Base-by-base conservation (phyloP, 2,113 vertebrate species). In the Epinephelus lanceolatus region DNA sequence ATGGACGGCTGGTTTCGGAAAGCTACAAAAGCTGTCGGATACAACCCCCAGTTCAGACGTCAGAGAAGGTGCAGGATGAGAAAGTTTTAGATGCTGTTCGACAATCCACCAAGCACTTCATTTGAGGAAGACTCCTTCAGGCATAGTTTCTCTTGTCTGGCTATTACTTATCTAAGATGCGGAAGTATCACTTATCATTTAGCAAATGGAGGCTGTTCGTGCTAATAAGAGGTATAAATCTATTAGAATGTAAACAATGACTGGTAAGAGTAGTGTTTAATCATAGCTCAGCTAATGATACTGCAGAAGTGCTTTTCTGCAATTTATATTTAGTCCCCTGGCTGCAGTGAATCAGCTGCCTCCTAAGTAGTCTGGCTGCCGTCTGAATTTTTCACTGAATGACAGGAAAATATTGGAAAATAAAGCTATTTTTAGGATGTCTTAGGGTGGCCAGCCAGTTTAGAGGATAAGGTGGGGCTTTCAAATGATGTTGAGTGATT, bases 211-310 rank as follows among this genome's bases (percentile, higher is more conserved):
- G 10, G 15, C 57, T 55, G 40, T 27, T 75, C 76, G 52, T 27
- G 37, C 60, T 30, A 70, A 86, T 69, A 13, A 53, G 57, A 57
- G 63, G 42, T 60, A 59, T 40, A 59, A 27, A 61, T 80, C 52
- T 55, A 65, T 55, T 60, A 11, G 21, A 71, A 40, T 52, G 14
- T 78, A 74, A 86, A 76, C 60, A 53, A 60, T 78, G 59, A 73
- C 30, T 49, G 71, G 37, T 59, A 51, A 15, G n/a, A 61, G 66
- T 30, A 68, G 59, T 23, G 53, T 86, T 86, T 81, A 65, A 78
- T 86, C 76, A 74, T 40, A 70, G 67, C 37, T 53, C 30, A 33
- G 45, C 19, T 83, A 77, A 77, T 80, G 69, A 68, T 72, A 25
- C 74, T 69, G 30, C 59, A 57, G 42, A 25, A 21, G n/a, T 65